Evolutionary conservation across 2,888 invertebrate genomes (phyloP).

Genomic region (Yponomeuta plumbellus): DNA sequence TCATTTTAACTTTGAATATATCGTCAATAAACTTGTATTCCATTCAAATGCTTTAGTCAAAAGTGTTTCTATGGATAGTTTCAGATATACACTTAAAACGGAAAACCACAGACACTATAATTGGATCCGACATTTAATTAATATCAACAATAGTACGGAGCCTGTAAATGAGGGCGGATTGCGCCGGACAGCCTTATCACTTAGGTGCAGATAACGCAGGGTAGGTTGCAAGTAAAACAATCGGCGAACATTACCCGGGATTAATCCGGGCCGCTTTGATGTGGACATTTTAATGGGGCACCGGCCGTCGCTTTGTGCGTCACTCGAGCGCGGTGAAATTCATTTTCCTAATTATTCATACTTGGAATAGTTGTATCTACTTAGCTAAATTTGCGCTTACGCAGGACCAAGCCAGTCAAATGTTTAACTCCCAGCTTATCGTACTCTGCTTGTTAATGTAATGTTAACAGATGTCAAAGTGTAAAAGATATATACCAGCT

Average conservation of each 20-base stretch:
- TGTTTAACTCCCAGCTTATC: background rate
- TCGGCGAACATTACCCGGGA: background rate
- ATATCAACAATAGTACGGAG: background rate
- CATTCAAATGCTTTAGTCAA: too few relatives aligned
- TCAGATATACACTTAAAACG: background rate
- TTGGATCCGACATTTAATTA: too few relatives aligned
- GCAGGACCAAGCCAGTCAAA: background rate
- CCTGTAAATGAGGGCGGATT: background rate
- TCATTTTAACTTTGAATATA: too few relatives aligned
- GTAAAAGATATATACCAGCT: background rate
- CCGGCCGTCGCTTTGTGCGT: background rate
- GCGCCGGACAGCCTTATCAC: constrained; percentile 1
- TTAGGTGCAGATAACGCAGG: constrained; percentile 12
- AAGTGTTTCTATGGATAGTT: too few relatives aligned
- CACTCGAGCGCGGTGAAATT: background rate
- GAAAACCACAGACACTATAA: background rate
- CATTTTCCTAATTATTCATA: constrained; percentile 2
- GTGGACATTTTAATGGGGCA: constrained; percentile 11
- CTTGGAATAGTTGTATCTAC: background rate
- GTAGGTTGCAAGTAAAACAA: constrained; percentile 13
- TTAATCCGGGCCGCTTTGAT: constrained; percentile 10
- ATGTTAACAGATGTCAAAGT: too few relatives aligned
- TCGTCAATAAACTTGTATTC: too few relatives aligned
- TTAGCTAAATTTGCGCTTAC: background rate
- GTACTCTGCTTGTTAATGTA: too few relatives aligned